phyloP scores from a whole-genome alignment of 2,888 invertebrate species.

The Tetranychus piercei region DNA sequence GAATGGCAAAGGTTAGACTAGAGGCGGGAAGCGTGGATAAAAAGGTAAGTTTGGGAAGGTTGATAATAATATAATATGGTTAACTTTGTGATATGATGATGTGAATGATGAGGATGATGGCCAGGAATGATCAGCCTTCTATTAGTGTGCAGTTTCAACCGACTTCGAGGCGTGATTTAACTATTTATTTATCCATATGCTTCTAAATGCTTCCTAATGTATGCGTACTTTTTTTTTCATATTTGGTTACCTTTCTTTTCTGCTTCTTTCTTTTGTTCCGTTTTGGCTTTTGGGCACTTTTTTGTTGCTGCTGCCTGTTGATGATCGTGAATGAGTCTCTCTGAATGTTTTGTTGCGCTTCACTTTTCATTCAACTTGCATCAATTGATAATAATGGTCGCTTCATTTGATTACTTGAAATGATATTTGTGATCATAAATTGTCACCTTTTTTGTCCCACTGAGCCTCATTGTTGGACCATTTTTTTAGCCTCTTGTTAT shows the following conservation, averaged over 20 bases:
- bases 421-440: not conserved
- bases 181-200: not conserved
- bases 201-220: not conserved
- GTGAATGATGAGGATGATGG: not conserved
- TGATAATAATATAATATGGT: not conserved
- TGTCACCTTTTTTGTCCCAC: too few species aligned
- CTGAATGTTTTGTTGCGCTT: not conserved
- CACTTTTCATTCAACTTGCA: not conserved
- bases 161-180: too few species aligned
- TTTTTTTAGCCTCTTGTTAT: too few species aligned
- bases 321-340: not conserved
- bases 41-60: not conserved
- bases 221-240: not conserved
- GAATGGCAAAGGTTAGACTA: not conserved
- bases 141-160: not conserved
- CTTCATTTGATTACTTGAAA: not conserved
- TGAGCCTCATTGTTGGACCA: too few species aligned
- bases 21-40: constrained; percentile 2
- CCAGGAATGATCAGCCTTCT: not conserved
- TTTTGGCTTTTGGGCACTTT: not conserved
- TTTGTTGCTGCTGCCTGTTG: not conserved
- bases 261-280: not conserved
- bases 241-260: not conserved
- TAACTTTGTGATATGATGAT: not conserved
- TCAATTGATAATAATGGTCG: not conserved